Evolutionary conservation across 1,140 invertebrate genomes (phyloP).

Genomic region (Ceratina calcarata): DNA sequence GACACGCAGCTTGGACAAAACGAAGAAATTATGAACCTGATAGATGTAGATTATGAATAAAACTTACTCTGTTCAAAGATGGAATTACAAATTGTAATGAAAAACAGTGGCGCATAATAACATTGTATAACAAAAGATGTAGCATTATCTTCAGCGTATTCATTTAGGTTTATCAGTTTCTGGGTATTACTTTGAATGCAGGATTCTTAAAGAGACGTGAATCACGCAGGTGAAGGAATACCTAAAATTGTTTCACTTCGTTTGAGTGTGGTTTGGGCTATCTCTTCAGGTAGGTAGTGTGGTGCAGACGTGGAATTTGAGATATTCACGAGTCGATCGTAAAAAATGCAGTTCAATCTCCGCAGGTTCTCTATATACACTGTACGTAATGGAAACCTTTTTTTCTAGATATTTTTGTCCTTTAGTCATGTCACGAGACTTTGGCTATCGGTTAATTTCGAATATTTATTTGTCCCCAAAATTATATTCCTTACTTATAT

Average conservation of each 20-base stretch:
- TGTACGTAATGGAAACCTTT: slow-evolving; percentile 51
- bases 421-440: slow-evolving; percentile 35
- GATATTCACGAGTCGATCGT: slow-evolving; percentile 68
- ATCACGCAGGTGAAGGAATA: background rate
- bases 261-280: slow-evolving; percentile 11
- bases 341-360: slow-evolving; percentile 69
- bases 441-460: slow-evolving; percentile 42
- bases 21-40: background rate
- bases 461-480: slow-evolving; percentile 39
- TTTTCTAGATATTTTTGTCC: slow-evolving; percentile 46
- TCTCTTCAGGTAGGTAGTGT: slow-evolving; percentile 15
- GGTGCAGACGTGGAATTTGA: slow-evolving; percentile 44
- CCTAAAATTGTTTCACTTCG: slow-evolving; percentile 4
- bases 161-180: too few species aligned
- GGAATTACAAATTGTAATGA: background rate
- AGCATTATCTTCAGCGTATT: too few species aligned
- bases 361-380: slow-evolving; percentile 23
- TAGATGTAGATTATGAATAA: background rate
- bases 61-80: background rate
- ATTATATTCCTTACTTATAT: background rate
- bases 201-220: background rate
- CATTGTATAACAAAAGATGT: too few species aligned
- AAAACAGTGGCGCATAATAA: too few species aligned
- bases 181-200: background rate
- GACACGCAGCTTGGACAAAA: background rate